Evolutionary conservation across 2,113 vertebrate genomes (phyloP).

Genomic region (Nothobranchius furzeri): DNA sequence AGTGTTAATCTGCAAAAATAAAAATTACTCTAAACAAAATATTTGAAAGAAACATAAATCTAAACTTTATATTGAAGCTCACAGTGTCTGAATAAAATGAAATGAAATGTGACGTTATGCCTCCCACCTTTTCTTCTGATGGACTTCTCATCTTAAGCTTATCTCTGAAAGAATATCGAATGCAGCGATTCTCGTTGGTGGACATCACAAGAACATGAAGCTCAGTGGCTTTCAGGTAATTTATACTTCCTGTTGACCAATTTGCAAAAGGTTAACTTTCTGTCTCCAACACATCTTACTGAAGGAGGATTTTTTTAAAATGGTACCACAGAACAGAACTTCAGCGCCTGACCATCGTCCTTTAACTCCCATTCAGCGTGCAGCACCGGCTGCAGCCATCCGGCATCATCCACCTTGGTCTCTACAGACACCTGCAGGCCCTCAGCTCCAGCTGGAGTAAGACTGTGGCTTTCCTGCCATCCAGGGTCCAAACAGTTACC

Average conservation of each 20-base stretch:
- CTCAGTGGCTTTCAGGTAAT: slow-evolving; percentile 63
- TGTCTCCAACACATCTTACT: no score
- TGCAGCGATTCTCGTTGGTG: slow-evolving; percentile 69
- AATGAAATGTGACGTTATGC: no score
- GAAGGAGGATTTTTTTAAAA: no score
- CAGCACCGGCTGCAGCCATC: slow-evolving; percentile 66
- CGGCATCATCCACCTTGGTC: slow-evolving; percentile 32
- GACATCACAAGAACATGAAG: slow-evolving; percentile 56
- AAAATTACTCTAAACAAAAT: no score
- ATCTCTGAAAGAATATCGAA: slow-evolving; percentile 63
- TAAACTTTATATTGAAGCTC: no score
- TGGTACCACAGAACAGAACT: no score
- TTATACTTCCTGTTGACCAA: slow-evolving; percentile 59
- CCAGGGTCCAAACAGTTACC: slow-evolving; percentile 65
- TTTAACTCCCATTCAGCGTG: slow-evolving; percentile 64
- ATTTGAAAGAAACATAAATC: no score
- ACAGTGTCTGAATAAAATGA: no score
- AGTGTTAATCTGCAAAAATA: no score
- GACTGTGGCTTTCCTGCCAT: slow-evolving; percentile 5
- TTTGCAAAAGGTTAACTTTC: neutral
- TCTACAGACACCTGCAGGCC: slow-evolving; percentile 35
- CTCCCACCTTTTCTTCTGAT: slow-evolving; percentile 53
- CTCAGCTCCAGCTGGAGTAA: slow-evolving; percentile 70
- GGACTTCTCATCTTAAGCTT: slow-evolving; percentile 44
- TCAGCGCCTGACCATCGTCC: slow-evolving; percentile 67